Evolutionary conservation across 2,113 vertebrate species (phyloP).

Genomic region (Damaliscus lunatus): DNA sequence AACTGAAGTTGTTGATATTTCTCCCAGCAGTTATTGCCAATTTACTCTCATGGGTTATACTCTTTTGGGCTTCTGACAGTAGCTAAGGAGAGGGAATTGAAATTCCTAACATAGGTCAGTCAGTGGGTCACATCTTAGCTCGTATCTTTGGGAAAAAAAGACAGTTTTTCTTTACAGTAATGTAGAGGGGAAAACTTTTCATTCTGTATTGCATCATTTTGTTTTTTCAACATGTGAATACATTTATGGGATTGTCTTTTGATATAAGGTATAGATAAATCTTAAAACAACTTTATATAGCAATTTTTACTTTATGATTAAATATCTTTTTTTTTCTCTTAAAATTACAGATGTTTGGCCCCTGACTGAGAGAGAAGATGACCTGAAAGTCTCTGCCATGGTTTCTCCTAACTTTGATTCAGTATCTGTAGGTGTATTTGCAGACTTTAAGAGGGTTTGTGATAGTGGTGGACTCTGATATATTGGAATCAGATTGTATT

Average conservation of each 20-base stretch:
- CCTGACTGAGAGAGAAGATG: slow-evolving; percentile 82
- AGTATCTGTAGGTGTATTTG: slow-evolving; percentile 84
- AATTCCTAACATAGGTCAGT: neutral
- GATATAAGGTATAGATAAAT: neutral
- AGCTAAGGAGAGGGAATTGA: neutral
- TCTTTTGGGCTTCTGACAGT: neutral
- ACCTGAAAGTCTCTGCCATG: slow-evolving; percentile 81
- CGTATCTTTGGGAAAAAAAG: neutral
- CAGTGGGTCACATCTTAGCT: neutral
- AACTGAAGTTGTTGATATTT: neutral
- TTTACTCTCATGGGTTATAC: neutral
- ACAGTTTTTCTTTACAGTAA: neutral
- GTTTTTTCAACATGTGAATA: neutral
- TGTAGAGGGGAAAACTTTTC: neutral
- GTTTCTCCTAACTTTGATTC: slow-evolving; percentile 87
- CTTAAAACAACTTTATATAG: neutral
- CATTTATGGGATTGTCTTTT: neutral
- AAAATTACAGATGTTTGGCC: slow-evolving; percentile 86
- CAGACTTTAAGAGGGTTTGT: neutral
- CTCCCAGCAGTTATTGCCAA: neutral
- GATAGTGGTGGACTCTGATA: neutral
- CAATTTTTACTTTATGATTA: slow-evolving; percentile 14
- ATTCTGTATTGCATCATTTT: neutral
- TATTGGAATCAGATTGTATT: neutral
- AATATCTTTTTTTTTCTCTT: slow-evolving; percentile 7